Evolutionary conservation across 2,797 vertebrate species (phyloP).

Genomic region (Anguilla anguilla): DNA sequence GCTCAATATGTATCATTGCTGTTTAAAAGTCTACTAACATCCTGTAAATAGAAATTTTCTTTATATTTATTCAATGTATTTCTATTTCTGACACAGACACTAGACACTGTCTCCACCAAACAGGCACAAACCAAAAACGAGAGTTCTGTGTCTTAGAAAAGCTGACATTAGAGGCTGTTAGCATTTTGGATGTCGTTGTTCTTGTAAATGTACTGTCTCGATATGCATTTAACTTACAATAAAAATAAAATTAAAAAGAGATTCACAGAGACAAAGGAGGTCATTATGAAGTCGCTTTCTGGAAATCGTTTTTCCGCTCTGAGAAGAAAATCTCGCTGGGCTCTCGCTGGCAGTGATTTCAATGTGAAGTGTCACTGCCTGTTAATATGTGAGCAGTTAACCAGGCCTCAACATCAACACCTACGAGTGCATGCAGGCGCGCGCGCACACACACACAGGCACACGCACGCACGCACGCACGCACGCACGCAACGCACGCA

Average conservation of each 20-base stretch:
- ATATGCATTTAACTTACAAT: not conserved
- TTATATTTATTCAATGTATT: not conserved
- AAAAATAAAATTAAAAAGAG: not conserved
- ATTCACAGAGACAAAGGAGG: not conserved
- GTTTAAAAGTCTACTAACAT: not conserved
- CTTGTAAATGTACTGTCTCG: not conserved
- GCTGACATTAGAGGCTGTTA: not conserved
- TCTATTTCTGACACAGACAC: not conserved
- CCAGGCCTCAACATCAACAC: not conserved
- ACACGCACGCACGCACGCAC: constrained; percentile 34
- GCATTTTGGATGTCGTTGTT: not conserved
- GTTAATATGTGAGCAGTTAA: not conserved
- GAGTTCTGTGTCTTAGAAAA: not conserved
- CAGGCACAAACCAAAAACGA: not conserved
- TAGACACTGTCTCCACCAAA: not conserved
- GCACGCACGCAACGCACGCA: constrained; percentile 46
- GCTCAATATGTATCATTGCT: not conserved
- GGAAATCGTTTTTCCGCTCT: not conserved
- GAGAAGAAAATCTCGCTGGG: not conserved
- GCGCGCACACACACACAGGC: not conserved
- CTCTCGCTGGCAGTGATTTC: constrained; percentile 1
- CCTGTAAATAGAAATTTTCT: not conserved
- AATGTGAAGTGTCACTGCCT: not conserved
- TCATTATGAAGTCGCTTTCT: not conserved
- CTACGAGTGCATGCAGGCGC: not conserved